Evolutionary conservation across 2,888 invertebrate genomes (phyloP), one percentile per base, ranked within the genome.

Genomic region (Pseudanteris insignis): DNA sequence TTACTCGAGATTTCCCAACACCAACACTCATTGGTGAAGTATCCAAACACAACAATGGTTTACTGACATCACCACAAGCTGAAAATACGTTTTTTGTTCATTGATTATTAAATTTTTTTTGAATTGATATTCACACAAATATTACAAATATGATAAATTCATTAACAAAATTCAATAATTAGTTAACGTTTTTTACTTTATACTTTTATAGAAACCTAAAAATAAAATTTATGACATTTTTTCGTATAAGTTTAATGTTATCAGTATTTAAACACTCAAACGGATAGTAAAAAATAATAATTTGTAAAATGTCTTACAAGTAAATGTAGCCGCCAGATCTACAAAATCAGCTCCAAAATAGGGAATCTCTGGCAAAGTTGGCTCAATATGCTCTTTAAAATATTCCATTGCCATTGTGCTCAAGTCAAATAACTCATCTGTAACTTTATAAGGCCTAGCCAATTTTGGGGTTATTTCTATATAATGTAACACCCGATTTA

Each of bases 331-430:
- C 47, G 88, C 86, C 67, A 89, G 87, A 77, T 91, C 90, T 73
- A 91, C 86, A 81, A 92, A 92, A 78, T 92, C 91, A 40, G 91
- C 88, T 68, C 89, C 90, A 79, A 93, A 92, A 78, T 91, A 93
- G 36, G 91, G 90, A 65, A 94, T 91, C 81, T 93, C 92, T 25
- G 94, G 94, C 73, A 94, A 83, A 67, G 88, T 88, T 4, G 94
- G 92, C 79, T 94, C 94, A 77, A 96, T 92, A 72, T 91, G 89
- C 80, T 96, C 95, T 79, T 94, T 94, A 81, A 96, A 96, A 81
- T 95, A 95, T 81, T 96, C 96, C 95, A 96, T 95, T 24, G 96
- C 96, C 96, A 96, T 96, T 26, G 94, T 94, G 26, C 94, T 94
- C 64, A 96, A 85, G 83, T 96, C 96, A 82, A 94, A 93, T 51